Conservation (phyloP, 2,113 vertebrate species). For the Cettia cetti region DNA sequence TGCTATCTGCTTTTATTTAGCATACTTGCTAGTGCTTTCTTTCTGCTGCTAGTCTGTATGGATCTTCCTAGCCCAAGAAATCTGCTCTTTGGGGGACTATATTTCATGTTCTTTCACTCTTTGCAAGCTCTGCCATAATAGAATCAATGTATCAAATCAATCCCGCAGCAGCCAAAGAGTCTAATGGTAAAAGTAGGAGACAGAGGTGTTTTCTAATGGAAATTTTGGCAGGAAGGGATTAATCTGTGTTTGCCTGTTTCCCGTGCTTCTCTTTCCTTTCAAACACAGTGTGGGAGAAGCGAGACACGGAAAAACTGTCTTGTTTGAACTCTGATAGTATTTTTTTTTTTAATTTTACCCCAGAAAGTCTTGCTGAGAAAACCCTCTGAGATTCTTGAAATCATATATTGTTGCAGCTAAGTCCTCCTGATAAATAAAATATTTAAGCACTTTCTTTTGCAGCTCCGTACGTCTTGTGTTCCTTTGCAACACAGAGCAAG, state of each 20-base stretch:
- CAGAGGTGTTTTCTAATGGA: background rate
- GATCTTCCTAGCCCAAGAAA: constrained; percentile 16
- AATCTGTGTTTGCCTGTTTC: background rate
- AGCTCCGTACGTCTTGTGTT: background rate
- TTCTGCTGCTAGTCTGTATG: constrained; percentile 21
- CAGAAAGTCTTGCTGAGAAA: background rate
- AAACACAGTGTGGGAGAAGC: background rate
- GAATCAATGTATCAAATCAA: constrained; percentile 64
- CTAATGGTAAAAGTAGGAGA: background rate
- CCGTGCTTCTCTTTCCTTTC: background rate
- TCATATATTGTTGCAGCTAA: background rate
- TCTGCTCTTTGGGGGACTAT: constrained; percentile 42
- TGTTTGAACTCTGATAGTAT: background rate
- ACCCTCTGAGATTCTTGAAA: background rate
- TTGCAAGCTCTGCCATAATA: constrained; percentile 51
- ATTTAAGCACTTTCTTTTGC: background rate
- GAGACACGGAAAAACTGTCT: background rate
- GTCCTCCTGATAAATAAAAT: background rate
- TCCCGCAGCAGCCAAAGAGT: background rate
- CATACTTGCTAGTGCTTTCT: constrained; percentile 49
- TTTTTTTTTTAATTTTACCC: background rate
- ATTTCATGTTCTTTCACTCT: constrained; percentile 54
- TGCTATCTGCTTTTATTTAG: constrained; percentile 71
- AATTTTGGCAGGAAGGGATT: constrained; percentile 38
- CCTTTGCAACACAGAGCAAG: background rate